A percentile compares a stretch with the other conserved stretches of the same genome.
These are phyloP conservation scores for Stenodera caucasica DNA, from an alignment of 2,888 invertebrate genomes.

Conservation along the genomic window DNA sequence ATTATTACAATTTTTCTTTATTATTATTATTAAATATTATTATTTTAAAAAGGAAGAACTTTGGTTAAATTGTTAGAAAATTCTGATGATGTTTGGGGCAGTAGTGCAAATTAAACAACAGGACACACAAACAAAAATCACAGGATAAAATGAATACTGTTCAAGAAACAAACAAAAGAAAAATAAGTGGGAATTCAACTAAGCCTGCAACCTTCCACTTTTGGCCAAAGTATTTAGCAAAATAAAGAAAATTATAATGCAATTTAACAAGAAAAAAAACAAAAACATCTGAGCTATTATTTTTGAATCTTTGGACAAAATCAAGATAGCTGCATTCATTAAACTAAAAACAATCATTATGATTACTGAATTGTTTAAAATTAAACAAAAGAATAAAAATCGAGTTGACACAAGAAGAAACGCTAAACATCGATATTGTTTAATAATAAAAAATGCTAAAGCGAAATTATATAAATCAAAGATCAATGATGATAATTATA, in stretches of 20 bases:
- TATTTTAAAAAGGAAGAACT: conserved; percentile 35
- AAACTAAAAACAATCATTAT: background rate
- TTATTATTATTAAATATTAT: no score
- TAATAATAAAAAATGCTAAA: conserved; percentile 25
- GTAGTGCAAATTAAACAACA: background rate
- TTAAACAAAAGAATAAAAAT: conserved; percentile 17
- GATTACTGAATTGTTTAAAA: conserved; percentile 24
- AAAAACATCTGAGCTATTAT: no score
- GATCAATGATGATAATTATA: conserved; percentile 14
- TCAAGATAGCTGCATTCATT: conserved; percentile 8
- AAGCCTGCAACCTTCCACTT: conserved; percentile 36
- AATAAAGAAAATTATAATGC: background rate
- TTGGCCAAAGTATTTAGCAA: conserved; percentile 1
- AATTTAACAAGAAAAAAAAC: no score
- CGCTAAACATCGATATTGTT: background rate
- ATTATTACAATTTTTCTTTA: background rate
- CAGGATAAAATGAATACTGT: conserved; percentile 40
- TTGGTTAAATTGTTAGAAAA: conserved; percentile 20
- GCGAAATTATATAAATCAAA: conserved; percentile 19
- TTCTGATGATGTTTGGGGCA: conserved; percentile 12
- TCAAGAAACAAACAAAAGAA: conserved; percentile 28
- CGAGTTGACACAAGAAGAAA: conserved; percentile 7
- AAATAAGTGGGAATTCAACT: conserved; percentile 16
- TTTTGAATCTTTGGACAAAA: conserved; percentile 8
- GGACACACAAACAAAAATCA: conserved; percentile 27